Conservation (phyloP, 2,797 vertebrate genomes). For the Chiroxiphia lanceolata region DNA sequence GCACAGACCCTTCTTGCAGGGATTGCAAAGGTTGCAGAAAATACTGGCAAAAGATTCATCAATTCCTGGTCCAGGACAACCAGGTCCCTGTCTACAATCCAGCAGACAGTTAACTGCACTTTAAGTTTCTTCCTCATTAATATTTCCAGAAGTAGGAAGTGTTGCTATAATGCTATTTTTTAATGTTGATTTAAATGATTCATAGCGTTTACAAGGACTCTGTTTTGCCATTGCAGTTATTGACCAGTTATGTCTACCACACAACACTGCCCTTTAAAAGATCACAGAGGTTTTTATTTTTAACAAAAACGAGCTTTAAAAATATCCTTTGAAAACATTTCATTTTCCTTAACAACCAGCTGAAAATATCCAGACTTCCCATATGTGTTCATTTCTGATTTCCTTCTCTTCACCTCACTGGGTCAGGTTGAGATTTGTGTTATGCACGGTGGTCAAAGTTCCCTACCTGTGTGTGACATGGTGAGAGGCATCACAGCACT, state of each 20-base stretch:
- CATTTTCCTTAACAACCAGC: neutral
- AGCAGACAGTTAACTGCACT: neutral
- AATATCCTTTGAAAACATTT: neutral
- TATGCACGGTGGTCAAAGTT: neutral
- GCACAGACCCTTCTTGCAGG: neutral
- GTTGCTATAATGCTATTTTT: neutral
- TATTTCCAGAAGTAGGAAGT: constrained; percentile 12
- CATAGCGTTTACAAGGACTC: neutral
- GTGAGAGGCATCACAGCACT: neutral
- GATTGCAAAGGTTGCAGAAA: neutral
- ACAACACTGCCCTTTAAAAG: neutral
- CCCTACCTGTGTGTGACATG: neutral
- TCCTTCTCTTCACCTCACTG: neutral
- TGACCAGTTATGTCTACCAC: neutral
- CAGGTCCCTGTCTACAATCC: neutral
- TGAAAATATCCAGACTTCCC: neutral
- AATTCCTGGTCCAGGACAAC: neutral
- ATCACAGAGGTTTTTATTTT: neutral
- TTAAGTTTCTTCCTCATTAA: constrained; percentile 10
- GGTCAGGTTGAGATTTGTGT: neutral
- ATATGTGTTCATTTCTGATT: neutral
- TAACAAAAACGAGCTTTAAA: constrained; percentile 25
- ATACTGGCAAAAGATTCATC: neutral
- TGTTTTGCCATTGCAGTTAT: neutral
- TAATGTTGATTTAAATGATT: constrained; percentile 14